These are phyloP conservation scores for Tetanocera ferruginea DNA, from an alignment of 2,888 invertebrate species.

Conservation along the genomic window DNA sequence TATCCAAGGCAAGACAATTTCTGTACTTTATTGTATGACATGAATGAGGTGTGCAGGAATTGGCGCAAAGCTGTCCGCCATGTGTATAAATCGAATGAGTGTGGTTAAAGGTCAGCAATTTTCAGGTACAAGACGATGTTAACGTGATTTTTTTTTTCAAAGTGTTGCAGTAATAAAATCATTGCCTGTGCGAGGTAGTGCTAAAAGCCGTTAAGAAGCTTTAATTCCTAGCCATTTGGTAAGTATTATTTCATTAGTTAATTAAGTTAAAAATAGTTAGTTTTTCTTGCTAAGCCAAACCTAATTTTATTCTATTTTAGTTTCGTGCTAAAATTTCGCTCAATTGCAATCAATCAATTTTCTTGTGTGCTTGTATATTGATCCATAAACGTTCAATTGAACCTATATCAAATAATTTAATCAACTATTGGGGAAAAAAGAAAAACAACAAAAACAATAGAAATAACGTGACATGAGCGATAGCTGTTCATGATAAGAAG, in stretches of 20 bases:
- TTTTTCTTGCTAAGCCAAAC: too few relatives aligned
- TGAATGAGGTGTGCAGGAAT: not conserved
- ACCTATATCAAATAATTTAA: not conserved
- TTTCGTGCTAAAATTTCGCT: not conserved
- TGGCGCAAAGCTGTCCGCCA: not conserved
- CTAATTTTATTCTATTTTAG: too few relatives aligned
- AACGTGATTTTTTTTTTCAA: not conserved
- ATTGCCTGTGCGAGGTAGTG: too few relatives aligned
- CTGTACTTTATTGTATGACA: not conserved
- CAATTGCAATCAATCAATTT: not conserved
- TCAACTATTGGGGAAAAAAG: not conserved
- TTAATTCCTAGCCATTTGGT: too few relatives aligned
- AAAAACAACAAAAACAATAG: not conserved
- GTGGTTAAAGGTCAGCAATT: too few relatives aligned
- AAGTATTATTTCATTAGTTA: too few relatives aligned
- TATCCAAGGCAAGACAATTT: not conserved
- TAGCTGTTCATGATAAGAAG: constrained; percentile 12
- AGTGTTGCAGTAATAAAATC: not conserved
- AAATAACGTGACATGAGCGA: constrained; percentile 10
- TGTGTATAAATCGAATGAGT: not conserved
- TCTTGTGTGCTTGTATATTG: not conserved
- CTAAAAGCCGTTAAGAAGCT: too few relatives aligned
- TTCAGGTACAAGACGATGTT: not conserved
- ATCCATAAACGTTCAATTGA: not conserved
- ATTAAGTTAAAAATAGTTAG: too few relatives aligned